A percentile compares a stretch with the other conserved stretches of the same genome.
phyloP scores from a whole-genome alignment of 2,797 vertebrate species.

The Gadopsis bispinosus region DNA sequence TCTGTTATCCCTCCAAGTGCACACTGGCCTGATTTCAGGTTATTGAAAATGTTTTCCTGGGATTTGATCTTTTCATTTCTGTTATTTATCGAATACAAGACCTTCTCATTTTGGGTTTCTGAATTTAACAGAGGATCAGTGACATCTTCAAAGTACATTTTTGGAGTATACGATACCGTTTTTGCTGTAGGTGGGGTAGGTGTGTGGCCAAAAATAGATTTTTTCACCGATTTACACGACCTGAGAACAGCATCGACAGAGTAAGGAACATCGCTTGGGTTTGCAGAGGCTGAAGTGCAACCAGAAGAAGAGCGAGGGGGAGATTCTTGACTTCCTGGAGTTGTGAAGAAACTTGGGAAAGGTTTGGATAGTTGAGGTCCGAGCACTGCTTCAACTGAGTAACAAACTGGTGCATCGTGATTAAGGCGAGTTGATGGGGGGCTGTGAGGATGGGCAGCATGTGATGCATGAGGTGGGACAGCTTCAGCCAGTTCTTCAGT shows the following conservation, averaged over 20 bases:
- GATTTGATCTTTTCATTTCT: neutral
- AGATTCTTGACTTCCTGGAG: constrained; percentile 8
- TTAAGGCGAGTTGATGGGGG: neutral
- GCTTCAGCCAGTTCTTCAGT: neutral
- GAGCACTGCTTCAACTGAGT: constrained; percentile 76
- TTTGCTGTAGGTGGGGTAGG: neutral
- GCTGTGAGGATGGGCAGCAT: neutral
- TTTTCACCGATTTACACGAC: constrained; percentile 27
- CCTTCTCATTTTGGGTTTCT: neutral
- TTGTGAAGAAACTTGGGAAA: constrained; percentile 40
- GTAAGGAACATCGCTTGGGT: constrained; percentile 44
- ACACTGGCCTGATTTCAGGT: neutral
- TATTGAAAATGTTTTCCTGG: constrained; percentile 11
- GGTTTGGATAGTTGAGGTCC: constrained; percentile 65
- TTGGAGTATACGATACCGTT: neutral
- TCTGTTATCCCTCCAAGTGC: too few species aligned
- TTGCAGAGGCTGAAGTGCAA: neutral
- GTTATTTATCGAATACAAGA: neutral
- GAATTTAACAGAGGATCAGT: neutral
- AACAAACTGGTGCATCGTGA: constrained; percentile 59
- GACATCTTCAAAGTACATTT: neutral
- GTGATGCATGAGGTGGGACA: neutral
- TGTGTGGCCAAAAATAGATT: neutral
- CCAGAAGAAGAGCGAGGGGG: neutral
- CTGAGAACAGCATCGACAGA: constrained; percentile 49